phyloP scores from a whole-genome alignment of 2,113 vertebrate genomes.

The Mustela nigripes region DNA sequence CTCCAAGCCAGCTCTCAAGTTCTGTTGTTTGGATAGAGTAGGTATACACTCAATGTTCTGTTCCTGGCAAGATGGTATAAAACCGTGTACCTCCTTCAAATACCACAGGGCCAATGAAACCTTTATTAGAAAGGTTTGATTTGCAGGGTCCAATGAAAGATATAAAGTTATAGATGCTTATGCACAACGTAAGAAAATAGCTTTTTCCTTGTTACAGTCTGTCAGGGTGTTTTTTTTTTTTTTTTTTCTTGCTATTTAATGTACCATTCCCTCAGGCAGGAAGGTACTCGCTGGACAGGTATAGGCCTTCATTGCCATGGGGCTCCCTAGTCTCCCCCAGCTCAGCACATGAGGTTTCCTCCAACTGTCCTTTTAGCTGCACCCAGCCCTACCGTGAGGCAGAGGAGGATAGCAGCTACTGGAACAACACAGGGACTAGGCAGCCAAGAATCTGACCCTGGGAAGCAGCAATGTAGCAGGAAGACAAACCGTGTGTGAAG shows the following conservation, averaged over 20 bases:
- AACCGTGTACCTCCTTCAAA: neutral
- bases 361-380: neutral
- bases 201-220: neutral
- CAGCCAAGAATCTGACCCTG: neutral
- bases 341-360: neutral
- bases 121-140: too few species aligned
- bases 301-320: neutral
- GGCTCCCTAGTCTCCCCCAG: too few species aligned
- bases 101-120: neutral
- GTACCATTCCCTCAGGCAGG: neutral
- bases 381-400: neutral
- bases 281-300: neutral
- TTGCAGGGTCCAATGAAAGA: neutral
- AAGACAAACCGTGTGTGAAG: neutral
- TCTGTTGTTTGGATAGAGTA: neutral
- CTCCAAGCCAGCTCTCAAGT: neutral
- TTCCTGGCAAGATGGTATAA: too few species aligned
- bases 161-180: neutral
- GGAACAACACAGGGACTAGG: neutral
- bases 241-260: slow-evolving; percentile 5
- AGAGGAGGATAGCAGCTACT: neutral
- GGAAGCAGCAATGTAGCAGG: neutral
- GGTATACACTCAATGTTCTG: neutral
- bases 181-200: neutral
- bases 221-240: neutral